phyloP scores from a whole-genome alignment of 2,113 vertebrate species.

The Brachyistius frenatus region DNA sequence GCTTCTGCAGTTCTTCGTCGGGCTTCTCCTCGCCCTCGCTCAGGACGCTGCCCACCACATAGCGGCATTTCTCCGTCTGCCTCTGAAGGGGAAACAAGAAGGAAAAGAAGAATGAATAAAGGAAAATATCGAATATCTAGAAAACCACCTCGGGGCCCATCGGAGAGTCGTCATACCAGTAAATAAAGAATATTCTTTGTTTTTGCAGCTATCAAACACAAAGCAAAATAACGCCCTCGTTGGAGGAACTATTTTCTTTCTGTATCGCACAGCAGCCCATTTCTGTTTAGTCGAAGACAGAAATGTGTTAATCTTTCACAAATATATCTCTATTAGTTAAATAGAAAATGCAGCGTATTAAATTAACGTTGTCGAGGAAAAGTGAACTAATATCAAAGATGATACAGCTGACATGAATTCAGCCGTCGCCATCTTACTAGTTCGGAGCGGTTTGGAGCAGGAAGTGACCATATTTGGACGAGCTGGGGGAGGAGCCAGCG shows the following conservation, averaged over 20 bases:
- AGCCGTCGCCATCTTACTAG: too few relatives aligned
- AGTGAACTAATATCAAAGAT: too few relatives aligned
- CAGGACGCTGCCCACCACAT: constrained; percentile 91
- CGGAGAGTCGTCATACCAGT: not conserved
- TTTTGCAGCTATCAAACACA: not conserved
- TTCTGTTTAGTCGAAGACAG: too few relatives aligned
- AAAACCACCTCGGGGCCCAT: not conserved
- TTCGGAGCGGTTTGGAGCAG: too few relatives aligned
- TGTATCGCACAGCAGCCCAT: too few relatives aligned
- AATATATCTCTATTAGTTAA: too few relatives aligned
- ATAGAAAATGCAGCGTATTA: too few relatives aligned
- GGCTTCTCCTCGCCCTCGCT: constrained; percentile 91
- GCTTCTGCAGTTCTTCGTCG: constrained; percentile 86
- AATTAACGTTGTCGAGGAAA: too few relatives aligned
- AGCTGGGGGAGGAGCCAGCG: too few relatives aligned
- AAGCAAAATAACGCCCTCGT: not conserved
- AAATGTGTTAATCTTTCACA: too few relatives aligned
- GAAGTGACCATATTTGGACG: too few relatives aligned
- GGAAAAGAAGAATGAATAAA: not conserved
- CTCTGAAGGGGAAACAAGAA: constrained; percentile 77
- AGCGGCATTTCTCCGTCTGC: constrained; percentile 90
- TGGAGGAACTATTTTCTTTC: not conserved
- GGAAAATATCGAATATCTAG: not conserved
- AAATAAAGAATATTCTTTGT: not conserved
- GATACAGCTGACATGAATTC: too few relatives aligned